These are phyloP conservation scores for Halcyon malimbica DNA, from an alignment of 2,113 vertebrate genomes.

Conservation along the genomic window DNA sequence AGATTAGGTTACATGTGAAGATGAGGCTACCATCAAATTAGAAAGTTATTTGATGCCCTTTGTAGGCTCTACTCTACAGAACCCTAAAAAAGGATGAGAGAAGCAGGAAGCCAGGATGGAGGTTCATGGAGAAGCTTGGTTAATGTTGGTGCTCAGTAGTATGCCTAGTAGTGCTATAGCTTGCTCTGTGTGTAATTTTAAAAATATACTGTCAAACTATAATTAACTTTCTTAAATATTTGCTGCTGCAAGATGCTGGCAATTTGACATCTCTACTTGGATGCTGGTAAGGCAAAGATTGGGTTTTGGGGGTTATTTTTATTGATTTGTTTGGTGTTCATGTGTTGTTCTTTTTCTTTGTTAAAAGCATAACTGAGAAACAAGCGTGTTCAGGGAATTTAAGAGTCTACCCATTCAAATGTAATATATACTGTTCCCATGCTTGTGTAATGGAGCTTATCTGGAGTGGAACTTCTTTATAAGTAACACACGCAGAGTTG, in stretches of 20 bases:
- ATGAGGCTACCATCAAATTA: neutral
- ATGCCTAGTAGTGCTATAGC: neutral
- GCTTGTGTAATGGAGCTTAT: neutral
- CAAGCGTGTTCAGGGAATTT: neutral
- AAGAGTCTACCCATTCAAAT: neutral
- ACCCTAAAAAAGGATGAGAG: neutral
- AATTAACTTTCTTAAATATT: conserved; percentile 22
- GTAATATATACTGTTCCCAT: neutral
- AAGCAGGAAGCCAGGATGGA: neutral
- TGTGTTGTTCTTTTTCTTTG: neutral
- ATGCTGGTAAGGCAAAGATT: conserved; percentile 24
- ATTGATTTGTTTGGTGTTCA: neutral
- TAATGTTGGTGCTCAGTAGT: neutral
- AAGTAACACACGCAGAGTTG: neutral
- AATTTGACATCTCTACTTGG: neutral
- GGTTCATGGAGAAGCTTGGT: neutral
- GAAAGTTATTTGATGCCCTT: neutral
- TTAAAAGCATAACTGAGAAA: neutral
- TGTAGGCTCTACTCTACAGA: neutral
- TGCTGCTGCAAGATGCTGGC: conserved; percentile 9
- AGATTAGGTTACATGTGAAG: neutral
- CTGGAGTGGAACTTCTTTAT: neutral
- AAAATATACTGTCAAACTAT: neutral
- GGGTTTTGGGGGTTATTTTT: neutral
- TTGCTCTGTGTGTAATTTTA: neutral